Evolutionary conservation across 2,888 invertebrate species (phyloP).

Genomic region (Terebella lapidaria): DNA sequence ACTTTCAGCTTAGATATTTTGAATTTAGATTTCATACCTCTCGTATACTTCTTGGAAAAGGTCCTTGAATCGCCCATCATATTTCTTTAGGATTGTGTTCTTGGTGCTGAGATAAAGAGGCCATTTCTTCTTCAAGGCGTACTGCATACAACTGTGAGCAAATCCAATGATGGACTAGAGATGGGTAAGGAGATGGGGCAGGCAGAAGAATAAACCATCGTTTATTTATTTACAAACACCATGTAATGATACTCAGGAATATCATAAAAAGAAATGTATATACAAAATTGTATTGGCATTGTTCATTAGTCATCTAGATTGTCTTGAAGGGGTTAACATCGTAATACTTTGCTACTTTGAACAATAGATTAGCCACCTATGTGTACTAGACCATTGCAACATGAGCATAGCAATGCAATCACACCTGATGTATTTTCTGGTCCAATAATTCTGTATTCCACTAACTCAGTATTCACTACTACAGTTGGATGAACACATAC

Average conservation of each 20-base stretch:
- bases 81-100: constrained; percentile 82
- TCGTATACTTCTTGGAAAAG: constrained; percentile 85
- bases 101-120: constrained; percentile 87
- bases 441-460: too few relatives aligned
- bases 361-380: too few relatives aligned
- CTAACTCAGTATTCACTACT: too few relatives aligned
- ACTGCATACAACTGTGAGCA: constrained; percentile 83
- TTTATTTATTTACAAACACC: background rate
- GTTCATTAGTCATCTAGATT: too few relatives aligned
- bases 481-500: too few relatives aligned
- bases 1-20: too few relatives aligned
- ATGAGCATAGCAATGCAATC: too few relatives aligned
- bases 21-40: constrained; percentile 59
- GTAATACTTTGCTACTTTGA: too few relatives aligned
- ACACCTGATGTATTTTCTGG: too few relatives aligned
- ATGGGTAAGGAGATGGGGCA: background rate
- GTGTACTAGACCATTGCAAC: too few relatives aligned
- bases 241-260: background rate
- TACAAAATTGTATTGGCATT: too few relatives aligned
- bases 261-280: background rate
- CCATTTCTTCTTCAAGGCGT: constrained; percentile 78
- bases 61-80: constrained; percentile 87
- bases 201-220: background rate
- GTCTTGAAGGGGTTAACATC: too few relatives aligned
- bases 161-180: constrained; percentile 70